Percentiles rank a stretch among this genome's conserved stretches.
These are phyloP conservation scores for Epistrophe grossulariae DNA, from an alignment of 2,888 invertebrate species.

Conservation along the genomic window DNA sequence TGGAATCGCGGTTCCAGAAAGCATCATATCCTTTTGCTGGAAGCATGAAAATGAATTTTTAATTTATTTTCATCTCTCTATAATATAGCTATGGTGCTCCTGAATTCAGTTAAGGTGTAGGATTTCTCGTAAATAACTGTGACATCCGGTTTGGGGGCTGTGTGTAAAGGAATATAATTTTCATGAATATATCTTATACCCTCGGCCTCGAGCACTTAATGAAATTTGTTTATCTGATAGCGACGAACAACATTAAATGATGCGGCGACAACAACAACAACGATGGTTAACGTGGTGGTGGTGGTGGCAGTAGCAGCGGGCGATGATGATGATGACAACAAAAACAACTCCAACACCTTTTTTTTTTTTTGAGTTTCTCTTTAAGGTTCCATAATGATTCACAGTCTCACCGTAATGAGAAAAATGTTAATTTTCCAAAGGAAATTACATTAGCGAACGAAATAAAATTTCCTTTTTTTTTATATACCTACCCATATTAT, in stretches of 20 bases:
- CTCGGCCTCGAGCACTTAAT: constrained; percentile 36
- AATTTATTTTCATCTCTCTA: constrained; percentile 27
- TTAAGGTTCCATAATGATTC: constrained; percentile 35
- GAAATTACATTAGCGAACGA: constrained; percentile 58
- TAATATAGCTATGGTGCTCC: background rate
- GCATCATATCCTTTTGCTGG: constrained; percentile 17
- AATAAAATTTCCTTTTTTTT: constrained; percentile 14
- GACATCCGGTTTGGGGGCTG: constrained; percentile 17
- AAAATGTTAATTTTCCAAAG: constrained; percentile 63
- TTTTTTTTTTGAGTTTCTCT: background rate
- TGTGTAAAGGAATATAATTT: constrained; percentile 18
- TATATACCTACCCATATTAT: background rate
- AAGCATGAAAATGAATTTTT: constrained; percentile 28
- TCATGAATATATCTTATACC: constrained; percentile 30
- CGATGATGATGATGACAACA: constrained; percentile 2
- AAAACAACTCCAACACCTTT: constrained; percentile 22
- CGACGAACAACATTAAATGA: constrained; percentile 39
- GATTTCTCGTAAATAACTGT: constrained; percentile 27
- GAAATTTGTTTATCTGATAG: constrained; percentile 47
- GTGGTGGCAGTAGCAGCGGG: too few relatives aligned
- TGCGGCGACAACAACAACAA: background rate
- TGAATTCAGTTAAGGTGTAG: constrained; percentile 24
- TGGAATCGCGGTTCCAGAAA: constrained; percentile 10
- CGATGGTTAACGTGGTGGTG: too few relatives aligned
- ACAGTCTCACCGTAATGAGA: constrained; percentile 47